These are phyloP conservation scores for Ariolimax columbianus DNA, from an alignment of 2,888 invertebrate genomes.

Conservation along the genomic window DNA sequence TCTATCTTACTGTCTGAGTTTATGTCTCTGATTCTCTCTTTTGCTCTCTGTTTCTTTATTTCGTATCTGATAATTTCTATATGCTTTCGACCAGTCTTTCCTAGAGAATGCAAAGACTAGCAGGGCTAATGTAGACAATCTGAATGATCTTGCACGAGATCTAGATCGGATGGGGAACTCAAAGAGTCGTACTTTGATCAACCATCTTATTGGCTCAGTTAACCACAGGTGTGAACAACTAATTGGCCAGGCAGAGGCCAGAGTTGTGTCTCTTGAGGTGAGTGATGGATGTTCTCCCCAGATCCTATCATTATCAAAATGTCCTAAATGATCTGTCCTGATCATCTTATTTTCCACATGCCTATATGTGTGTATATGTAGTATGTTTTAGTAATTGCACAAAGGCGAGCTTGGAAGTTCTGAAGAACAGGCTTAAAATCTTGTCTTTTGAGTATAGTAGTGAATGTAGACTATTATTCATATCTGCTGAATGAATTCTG, in stretches of 20 bases:
- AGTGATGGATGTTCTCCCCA: background rate
- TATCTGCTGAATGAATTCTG: background rate
- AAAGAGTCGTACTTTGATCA: conserved; percentile 68
- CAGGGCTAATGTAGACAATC: conserved; percentile 88
- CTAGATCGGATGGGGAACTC: conserved; percentile 85
- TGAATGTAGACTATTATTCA: too few relatives aligned
- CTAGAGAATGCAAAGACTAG: conserved; percentile 82
- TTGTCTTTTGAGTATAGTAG: background rate
- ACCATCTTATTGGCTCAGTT: conserved; percentile 60
- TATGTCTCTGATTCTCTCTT: background rate
- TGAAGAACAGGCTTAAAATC: background rate
- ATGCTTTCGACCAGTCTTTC: conserved; percentile 64
- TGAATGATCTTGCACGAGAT: conserved; percentile 87
- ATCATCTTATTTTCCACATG: too few relatives aligned
- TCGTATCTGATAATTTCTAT: too few relatives aligned
- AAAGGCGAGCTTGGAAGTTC: too few relatives aligned
- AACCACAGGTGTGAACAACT: conserved; percentile 68
- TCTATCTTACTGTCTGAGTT: background rate
- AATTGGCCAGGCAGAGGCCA: conserved; percentile 63
- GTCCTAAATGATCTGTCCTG: background rate
- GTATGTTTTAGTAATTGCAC: too few relatives aligned
- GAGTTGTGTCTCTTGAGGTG: conserved; percentile 68
- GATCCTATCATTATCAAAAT: background rate
- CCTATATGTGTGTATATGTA: too few relatives aligned
- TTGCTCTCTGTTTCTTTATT: background rate